Base-by-base conservation (phyloP, 2,888 invertebrate genomes). In the Eugnorisma glareosa region DNA sequence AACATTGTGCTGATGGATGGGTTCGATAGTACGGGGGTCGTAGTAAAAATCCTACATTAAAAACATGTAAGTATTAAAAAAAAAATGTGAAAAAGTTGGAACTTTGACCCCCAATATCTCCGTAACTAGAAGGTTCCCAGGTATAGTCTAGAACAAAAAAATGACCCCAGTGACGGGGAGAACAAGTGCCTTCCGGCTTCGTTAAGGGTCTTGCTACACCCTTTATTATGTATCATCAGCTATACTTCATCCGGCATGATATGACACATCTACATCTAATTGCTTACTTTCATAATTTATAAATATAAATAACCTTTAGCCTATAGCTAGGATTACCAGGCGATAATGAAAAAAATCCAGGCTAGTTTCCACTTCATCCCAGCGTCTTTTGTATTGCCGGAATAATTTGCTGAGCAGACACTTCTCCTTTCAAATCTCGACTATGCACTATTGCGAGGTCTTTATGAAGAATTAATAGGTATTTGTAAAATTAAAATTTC, bases 201-300 rank as follows among this genome's bases (percentile, higher is more conserved):
- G n/a, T n/a, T n/a, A n/a, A n/a, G n/a, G n/a, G n/a, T n/a, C n/a
- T n/a, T n/a, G n/a, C n/a, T n/a, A n/a, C n/a, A 35, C 35, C 35
- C 5, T 35, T 35, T 35, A 35, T 24, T 40, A 68, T 75, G 66
- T 63, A 66, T 74, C 40, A 54, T 57, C 35, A 37, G 15, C 24
- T 66, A 64, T 28, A 37, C 54, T 61, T 69, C 37, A 48, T 59
- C 24, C 57, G 28, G 13, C 63, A 10, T 48, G 67, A 79, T 79
- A 64, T 70, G 48, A 75, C 48, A 74, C 54, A 82, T 69, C 66
- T 78, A 67, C 35, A 67, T 67, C 31, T 48, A 73, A 73, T 66
- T 69, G 64, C 31, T 67, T 73, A 61, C 69, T 69, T 78, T 37
- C 35, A 45, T 61, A 31, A 68, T 77, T 45, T 79, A 54, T 24